Evolutionary conservation across 2,888 invertebrate genomes (phyloP).

Genomic region (Prostheceraeus crozeri): DNA sequence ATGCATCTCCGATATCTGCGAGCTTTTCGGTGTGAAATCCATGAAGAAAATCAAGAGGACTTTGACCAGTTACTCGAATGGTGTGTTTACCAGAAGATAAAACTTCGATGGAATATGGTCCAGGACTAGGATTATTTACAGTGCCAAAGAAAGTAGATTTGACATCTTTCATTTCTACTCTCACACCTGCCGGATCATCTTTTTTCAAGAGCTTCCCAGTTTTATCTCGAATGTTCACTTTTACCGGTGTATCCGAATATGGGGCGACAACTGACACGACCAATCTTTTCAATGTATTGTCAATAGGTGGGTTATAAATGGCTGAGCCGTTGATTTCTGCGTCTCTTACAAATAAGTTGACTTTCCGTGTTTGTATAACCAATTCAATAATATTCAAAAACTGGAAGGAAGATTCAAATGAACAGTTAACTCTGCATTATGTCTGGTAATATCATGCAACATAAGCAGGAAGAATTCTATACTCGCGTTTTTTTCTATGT

Average conservation of each 20-base stretch:
- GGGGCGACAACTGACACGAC: no score
- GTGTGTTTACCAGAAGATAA: constrained; percentile 31
- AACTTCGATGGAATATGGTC: constrained; percentile 33
- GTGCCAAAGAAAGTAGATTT: constrained; percentile 33
- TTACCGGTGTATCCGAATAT: no score
- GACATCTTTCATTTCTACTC: constrained; percentile 33
- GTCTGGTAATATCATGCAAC: no score
- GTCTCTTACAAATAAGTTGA: constrained; percentile 37
- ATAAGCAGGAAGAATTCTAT: no score
- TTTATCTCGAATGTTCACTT: no score
- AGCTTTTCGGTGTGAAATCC: constrained; percentile 28
- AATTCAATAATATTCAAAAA: constrained; percentile 35
- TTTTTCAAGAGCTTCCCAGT: no score
- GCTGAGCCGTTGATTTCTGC: constrained; percentile 18
- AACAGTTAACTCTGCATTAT: no score
- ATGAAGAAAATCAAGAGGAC: constrained; percentile 34
- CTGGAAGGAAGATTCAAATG: constrained; percentile 1
- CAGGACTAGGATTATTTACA: constrained; percentile 25
- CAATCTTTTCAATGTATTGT: no score
- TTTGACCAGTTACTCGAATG: constrained; percentile 29
- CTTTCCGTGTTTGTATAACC: constrained; percentile 29
- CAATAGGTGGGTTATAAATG: constrained; percentile 33
- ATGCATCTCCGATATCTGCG: constrained; percentile 7
- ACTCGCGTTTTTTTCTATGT: no score
- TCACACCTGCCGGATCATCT: constrained; percentile 28